Base-by-base conservation (phyloP, 2,797 vertebrate genomes). In the Nothura maculosa region DNA sequence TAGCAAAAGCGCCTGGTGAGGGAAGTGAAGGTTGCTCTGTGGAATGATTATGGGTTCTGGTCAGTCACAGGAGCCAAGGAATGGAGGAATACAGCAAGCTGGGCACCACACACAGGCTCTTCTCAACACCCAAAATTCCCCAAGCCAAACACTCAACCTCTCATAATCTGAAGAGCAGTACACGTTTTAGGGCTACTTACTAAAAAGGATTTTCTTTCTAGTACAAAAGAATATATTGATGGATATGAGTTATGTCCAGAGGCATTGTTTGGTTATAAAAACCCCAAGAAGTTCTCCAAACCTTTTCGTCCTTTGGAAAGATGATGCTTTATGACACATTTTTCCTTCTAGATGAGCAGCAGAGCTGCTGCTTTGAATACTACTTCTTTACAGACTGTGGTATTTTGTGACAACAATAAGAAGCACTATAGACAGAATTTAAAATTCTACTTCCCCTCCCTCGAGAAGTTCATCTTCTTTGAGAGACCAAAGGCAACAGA, bases 391-490 rank as follows among this genome's bases (percentile, higher is more conserved):
- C 27, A 72, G 68, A 55, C 61, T 75, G 58, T 90, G 58, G 48
- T 93, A 67, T 89, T 94, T 82, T 87, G 43, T 92, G 86, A 67
- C 73, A 85, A 84, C 82, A 87, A 80, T 68, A 87, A 70, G 74
- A 74, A 70, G 64, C 79, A 58, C 20, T 66, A 52, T 83, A 74
- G 58, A 75, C 38, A 55, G 20, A 60, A 67, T 80, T 85, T 90
- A 62, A 84, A 74, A 13, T 85, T 85, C 81, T 85, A 78, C 61
- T 89, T 47, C 9, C 38, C 38, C 38, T 12, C 38, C 38, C 38
- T 4, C 38, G 27, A 63, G 66, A 87, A 74, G 43, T 68, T 87
- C 0, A 64, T 90, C 92, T 89, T 58, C 45, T 50, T 47, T 28
- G 20, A 62, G 34, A 30, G 19, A n/a, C 45, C 76, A 83, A 80